A percentile compares a stretch with the other conserved stretches of the same genome.
Evolutionary conservation across 2,888 invertebrate species (phyloP).

Genomic region (Lycia hirtaria): DNA sequence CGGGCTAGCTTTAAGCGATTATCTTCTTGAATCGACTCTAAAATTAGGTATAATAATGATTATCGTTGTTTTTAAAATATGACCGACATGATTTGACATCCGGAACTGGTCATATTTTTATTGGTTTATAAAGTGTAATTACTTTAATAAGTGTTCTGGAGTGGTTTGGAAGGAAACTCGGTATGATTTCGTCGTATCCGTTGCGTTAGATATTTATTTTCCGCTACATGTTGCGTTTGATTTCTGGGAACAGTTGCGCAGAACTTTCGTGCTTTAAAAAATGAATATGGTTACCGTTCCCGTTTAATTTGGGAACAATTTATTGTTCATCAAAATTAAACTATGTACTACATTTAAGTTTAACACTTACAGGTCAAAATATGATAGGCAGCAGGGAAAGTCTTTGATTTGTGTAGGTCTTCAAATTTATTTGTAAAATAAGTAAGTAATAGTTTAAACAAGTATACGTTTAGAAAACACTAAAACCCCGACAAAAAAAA

Average conservation of each 20-base stretch:
- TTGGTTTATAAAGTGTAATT: constrained; percentile 56
- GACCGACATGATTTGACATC: constrained; percentile 71
- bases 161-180: constrained; percentile 54
- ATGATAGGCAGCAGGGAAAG: no score
- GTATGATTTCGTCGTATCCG: constrained; percentile 53
- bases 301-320: constrained; percentile 57
- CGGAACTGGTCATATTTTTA: constrained; percentile 68
- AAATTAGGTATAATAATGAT: constrained; percentile 81
- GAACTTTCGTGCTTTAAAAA: constrained; percentile 46
- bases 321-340: no score
- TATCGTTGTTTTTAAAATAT: constrained; percentile 77
- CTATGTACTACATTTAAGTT: no score
- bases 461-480: no score
- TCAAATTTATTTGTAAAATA: no score
- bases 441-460: no score
- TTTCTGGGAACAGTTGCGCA: constrained; percentile 51
- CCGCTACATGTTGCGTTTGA: constrained; percentile 42
- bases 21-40: constrained; percentile 75
- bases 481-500: no score
- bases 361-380: no score
- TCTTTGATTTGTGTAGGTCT: no score
- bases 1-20: constrained; percentile 69
- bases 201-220: constrained; percentile 49
- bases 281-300: constrained; percentile 49
- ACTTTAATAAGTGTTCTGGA: constrained; percentile 49